Evolutionary conservation across 2,113 vertebrate genomes (phyloP), one percentile per base, ranked within the genome.

Genomic region (Festucalex cinctus): DNA sequence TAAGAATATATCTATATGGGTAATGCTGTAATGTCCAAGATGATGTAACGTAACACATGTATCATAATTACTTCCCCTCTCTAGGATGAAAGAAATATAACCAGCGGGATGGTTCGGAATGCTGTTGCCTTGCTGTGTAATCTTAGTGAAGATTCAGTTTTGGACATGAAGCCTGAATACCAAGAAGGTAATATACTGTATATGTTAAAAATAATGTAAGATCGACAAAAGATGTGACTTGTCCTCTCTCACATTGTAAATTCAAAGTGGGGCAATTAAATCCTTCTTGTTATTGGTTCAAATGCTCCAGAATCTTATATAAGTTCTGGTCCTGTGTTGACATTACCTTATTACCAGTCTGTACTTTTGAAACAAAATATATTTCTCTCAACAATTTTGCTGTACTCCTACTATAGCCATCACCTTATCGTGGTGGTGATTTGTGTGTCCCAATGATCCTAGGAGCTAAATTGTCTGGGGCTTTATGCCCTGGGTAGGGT

Each of bases 71-170:
- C 10, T 36, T 56, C 3, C 9, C 66, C 24, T 71, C 37, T 77
- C 19, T 41, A 86, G 87, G 69, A 70, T 9, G 75, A 76, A 70
- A 70, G 66, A 3, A 32, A 51, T 24, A 70, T 41, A 32, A 4
- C 28, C 68, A 77, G 71, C 56, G 76, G 78, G 49, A 39, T 80
- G 13, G 51, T 85, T 59, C 85, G 88, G 70, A 85, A 78, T 24
- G 83, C 83, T n/a, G 64, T 89, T 1, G 80, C 78, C 48, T 71
- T 89, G 70, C 63, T 89, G 58, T 84, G 83, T 56, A 84, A 84
- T 72, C 80, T 89, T 0, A 81, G 66, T 49, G 83, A 70, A 68
- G 69, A 73, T 54, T 54, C 76, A 14, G 28, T 68, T 49, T 63
- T 73, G 65, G 81, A 86, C 62, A 74, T 81, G 57, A 74, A 88